These are phyloP conservation scores for Stegophylla sp. DNA, from an alignment of 2,888 invertebrate species.

Conservation along the genomic window DNA sequence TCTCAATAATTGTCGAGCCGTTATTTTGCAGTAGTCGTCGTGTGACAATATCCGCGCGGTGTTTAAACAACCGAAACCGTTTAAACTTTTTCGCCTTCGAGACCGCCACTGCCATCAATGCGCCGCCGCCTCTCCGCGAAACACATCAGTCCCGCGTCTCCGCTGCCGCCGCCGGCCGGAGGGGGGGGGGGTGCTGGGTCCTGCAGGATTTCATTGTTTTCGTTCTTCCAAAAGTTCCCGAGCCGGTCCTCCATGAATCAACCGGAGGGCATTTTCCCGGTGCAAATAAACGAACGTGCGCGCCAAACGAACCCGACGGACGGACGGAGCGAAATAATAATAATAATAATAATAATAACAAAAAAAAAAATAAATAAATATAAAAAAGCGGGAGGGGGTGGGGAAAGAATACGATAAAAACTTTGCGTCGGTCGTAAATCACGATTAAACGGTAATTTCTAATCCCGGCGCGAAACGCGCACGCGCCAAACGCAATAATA, in stretches of 20 bases:
- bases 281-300: background rate
- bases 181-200: too few relatives aligned
- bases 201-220: too few relatives aligned
- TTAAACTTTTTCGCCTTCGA: background rate
- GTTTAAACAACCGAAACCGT: background rate
- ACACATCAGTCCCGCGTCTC: too few relatives aligned
- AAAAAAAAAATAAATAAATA: too few relatives aligned
- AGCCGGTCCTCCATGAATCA: background rate
- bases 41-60: background rate
- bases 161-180: background rate
- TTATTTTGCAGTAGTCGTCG: background rate
- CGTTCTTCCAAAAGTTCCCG: background rate
- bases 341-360: too few relatives aligned
- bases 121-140: too few relatives aligned
- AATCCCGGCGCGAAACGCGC: conserved; percentile 28
- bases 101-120: background rate
- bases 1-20: background rate
- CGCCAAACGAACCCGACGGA: background rate
- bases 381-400: background rate
- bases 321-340: too few relatives aligned
- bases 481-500: too few relatives aligned
- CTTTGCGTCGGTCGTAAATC: conserved; percentile 36
- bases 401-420: conserved; percentile 35
- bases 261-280: background rate
- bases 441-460: conserved; percentile 54